phyloP scores from a whole-genome alignment of 1,140 invertebrate genomes.

The Sarcophaga peregrina region DNA sequence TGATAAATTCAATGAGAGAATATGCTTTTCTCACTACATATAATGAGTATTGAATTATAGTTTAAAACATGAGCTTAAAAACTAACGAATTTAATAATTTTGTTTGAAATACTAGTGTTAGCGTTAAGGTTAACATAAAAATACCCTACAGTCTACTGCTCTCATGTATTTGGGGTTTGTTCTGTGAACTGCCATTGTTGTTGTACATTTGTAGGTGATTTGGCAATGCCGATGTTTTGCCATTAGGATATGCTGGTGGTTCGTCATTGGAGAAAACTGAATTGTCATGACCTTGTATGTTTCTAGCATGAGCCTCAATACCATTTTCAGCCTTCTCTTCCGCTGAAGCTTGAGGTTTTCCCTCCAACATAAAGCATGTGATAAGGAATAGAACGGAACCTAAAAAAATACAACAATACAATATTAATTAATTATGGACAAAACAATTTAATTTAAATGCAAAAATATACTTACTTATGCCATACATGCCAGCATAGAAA shows the following conservation, averaged over 20 bases:
- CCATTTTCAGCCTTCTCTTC: conserved; percentile 52
- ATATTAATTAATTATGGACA: background rate
- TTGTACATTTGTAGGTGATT: conserved; percentile 59
- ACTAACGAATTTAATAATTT: background rate
- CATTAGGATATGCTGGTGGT: conserved; percentile 54
- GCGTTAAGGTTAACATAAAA: background rate
- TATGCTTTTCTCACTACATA: too few relatives aligned
- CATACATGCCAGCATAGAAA: conserved; percentile 87
- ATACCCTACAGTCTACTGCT: conserved; percentile 63
- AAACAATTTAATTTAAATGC: too few relatives aligned
- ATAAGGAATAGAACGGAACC: conserved; percentile 63
- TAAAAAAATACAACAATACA: conserved; percentile 30
- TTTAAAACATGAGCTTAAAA: background rate
- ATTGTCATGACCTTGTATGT: conserved; percentile 62
- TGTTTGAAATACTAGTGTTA: background rate
- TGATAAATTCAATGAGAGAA: too few relatives aligned
- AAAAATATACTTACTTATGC: conserved; percentile 71
- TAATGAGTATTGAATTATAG: background rate
- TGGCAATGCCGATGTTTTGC: conserved; percentile 53
- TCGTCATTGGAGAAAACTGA: conserved; percentile 62
- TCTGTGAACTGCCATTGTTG: conserved; percentile 43
- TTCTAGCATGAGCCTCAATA: conserved; percentile 53
- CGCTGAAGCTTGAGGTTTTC: conserved; percentile 48
- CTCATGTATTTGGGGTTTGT: conserved; percentile 50
- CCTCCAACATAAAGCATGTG: conserved; percentile 61